Evolutionary conservation across 2,797 vertebrate genomes (phyloP), one percentile per base, ranked within the genome.

Genomic region (Syngnathus acus): DNA sequence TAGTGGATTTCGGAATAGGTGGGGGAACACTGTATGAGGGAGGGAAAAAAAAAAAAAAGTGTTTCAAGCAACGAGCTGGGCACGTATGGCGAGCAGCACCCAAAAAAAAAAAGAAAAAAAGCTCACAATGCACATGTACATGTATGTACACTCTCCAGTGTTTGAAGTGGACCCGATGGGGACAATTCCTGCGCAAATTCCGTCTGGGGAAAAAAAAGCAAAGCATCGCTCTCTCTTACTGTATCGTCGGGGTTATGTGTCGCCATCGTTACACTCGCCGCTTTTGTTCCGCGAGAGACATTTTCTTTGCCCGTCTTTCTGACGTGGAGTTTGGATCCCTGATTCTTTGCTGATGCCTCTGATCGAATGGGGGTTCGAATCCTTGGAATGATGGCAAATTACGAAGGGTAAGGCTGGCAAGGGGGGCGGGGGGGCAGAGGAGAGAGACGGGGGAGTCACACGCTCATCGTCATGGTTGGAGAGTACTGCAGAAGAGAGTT

Each of bases 391-490:
- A 93, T 94, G 93, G 94, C 91, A 87, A 91, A 94, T 90, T 70
- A 84, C 79, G 78, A 76, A 0, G 68, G 83, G 69, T 60, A 4
- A 72, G 68, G 39, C 32, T 19, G 37, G 17, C 17, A 21, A 78
- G 57, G 45, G 61, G 2, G 26, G 26, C n/a, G 79, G 57, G 76
- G 83, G 37, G 8, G 45, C 0, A 13, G 40, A n/a, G n/a, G 84
- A 72, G 78, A 53, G 59, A 16, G 17, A 1, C 58, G 53, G 62
- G 71, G 61, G 78, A 75, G 84, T 99, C 95, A 99, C 94, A 98
- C 97, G 69, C 97, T 99, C 97, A 99, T 99, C 90, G 97, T 99
- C 97, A 99, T 99, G 92, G 95, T 98, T 82, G 97, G 95, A 90
- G 97, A 98, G 90, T 99, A 98, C 95, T 99, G 86, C 3, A 86